Evolutionary conservation across 2,797 vertebrate species (phyloP).

Genomic region (Scarus forsteni): DNA sequence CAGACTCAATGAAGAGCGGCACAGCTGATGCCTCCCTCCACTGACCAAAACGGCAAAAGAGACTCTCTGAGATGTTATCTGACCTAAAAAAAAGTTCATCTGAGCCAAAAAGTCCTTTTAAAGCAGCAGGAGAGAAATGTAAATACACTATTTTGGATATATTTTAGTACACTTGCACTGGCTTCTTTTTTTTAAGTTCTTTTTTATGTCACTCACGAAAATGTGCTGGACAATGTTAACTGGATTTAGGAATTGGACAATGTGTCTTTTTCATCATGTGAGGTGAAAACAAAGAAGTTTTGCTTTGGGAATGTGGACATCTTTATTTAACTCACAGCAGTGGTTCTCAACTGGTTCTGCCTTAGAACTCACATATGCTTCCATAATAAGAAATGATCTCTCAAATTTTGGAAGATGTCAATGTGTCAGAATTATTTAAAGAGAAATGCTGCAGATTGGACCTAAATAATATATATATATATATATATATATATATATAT

Average conservation of each 20-base stretch:
- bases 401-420: too few species aligned
- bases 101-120: conserved; percentile 60
- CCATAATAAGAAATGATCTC: too few species aligned
- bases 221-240: conserved; percentile 69
- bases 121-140: conserved; percentile 51
- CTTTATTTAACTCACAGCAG: conserved; percentile 41
- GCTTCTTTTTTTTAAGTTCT: conserved; percentile 41
- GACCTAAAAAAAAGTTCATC: conserved; percentile 41
- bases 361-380: too few species aligned
- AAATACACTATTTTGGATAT: conserved; percentile 57
- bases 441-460: too few species aligned
- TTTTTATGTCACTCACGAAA: conserved; percentile 45
- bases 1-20: conserved; percentile 49
- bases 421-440: too few species aligned
- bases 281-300: conserved; percentile 27
- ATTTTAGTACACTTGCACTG: conserved; percentile 74
- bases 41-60: conserved; percentile 20
- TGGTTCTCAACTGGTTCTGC: too few species aligned
- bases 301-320: conserved; percentile 30
- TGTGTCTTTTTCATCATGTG: conserved; percentile 27
- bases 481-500: too few species aligned
- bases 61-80: conserved; percentile 36
- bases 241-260: conserved; percentile 71
- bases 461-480: too few species aligned
- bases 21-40: conserved; percentile 57